Conservation (phyloP, 2,113 vertebrate genomes). For the Tragelaphus strepsiceros region DNA sequence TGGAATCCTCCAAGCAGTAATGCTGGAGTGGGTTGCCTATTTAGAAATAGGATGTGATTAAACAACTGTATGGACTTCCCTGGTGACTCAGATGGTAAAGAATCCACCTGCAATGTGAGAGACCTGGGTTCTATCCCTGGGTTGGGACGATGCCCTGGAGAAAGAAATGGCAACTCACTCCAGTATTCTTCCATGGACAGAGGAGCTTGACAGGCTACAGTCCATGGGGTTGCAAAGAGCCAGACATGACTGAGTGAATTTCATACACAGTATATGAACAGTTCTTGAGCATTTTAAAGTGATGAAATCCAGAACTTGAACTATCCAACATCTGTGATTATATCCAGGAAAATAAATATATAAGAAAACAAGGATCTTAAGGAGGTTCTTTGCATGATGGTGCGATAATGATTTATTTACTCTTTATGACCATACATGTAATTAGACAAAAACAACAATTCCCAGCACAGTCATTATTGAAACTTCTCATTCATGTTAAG, state of each 20-base stretch:
- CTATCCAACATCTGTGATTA: not conserved
- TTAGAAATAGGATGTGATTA: not conserved
- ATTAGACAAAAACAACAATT: not conserved
- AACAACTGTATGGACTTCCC: not conserved
- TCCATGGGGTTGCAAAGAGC: not conserved
- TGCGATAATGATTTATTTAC: not conserved
- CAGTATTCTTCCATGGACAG: not conserved
- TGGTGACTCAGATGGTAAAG: not conserved
- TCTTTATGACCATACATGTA: not conserved
- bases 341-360: not conserved
- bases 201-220: not conserved
- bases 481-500: not conserved
- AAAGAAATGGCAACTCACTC: not conserved
- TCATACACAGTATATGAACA: not conserved
- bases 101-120: not conserved
- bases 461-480: not conserved
- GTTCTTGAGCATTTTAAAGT: not conserved
- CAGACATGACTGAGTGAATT: not conserved
- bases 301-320: not conserved
- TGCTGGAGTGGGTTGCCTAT: not conserved
- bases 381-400: not conserved
- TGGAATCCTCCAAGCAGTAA: not conserved
- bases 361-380: not conserved
- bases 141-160: not conserved
- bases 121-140: not conserved